Conservation (phyloP, 2,888 invertebrate species). For the Chrysolina americana region DNA sequence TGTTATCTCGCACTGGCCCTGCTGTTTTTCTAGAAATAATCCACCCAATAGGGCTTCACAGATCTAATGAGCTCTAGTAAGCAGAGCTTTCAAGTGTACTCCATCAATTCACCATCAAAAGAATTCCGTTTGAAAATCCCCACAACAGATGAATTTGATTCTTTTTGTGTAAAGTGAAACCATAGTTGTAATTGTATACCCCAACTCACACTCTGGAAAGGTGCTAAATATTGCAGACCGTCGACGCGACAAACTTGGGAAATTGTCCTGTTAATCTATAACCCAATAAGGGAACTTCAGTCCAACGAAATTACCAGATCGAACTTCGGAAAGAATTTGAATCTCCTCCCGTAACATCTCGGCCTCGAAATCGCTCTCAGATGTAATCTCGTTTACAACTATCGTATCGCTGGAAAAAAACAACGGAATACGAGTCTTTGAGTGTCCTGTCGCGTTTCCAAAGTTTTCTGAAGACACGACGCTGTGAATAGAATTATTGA, state of each 20-base stretch:
- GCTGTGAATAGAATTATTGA: no score
- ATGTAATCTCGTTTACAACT: conserved; percentile 18
- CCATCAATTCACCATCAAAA: no score
- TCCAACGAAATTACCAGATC: conserved; percentile 5
- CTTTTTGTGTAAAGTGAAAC: no score
- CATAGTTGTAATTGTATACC: no score
- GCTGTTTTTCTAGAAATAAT: no score
- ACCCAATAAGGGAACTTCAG: conserved; percentile 16
- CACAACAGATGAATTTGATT: no score
- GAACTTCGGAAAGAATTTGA: conserved; percentile 19
- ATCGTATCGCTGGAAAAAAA: conserved; percentile 5
- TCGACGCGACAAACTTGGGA: conserved; percentile 28
- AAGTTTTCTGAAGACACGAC: no score
- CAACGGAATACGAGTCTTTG: neutral
- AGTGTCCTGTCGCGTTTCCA: neutral
- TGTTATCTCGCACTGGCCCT: no score
- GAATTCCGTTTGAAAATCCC: no score
- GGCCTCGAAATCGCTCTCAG: neutral
- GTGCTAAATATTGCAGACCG: neutral
- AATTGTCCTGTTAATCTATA: conserved; percentile 24
- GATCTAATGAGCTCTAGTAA: no score
- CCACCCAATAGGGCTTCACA: no score
- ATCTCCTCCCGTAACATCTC: conserved; percentile 1
- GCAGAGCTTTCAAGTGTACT: no score
- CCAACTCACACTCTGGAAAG: neutral